Evolutionary conservation across 2,888 invertebrate genomes (phyloP).

Genomic region (Coelogynopora nodosa): DNA sequence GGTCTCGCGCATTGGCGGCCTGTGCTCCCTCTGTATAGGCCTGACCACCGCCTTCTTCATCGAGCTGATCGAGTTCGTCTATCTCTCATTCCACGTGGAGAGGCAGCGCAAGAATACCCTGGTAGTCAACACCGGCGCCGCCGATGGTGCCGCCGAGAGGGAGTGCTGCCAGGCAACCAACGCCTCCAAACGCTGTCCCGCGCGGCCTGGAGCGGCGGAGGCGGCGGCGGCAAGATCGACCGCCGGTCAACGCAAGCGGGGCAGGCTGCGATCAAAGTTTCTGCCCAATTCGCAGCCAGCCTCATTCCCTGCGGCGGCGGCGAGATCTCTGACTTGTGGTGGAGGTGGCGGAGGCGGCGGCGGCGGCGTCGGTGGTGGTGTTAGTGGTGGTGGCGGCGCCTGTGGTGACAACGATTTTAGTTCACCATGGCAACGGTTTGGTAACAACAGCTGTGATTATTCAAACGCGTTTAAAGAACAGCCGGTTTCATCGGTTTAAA

Average conservation of each 20-base stretch:
- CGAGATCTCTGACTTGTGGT: too few species aligned
- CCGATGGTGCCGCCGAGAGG: neutral
- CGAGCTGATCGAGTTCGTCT: conserved; percentile 44
- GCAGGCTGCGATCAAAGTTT: neutral
- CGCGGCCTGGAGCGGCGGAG: neutral
- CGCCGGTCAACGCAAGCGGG: neutral
- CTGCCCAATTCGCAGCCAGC: neutral
- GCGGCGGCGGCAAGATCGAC: neutral
- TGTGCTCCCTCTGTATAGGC: conserved; percentile 45
- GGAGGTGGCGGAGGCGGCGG: too few species aligned
- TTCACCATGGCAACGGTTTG: neutral
- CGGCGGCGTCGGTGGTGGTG: neutral
- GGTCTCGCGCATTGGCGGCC: conserved; percentile 43
- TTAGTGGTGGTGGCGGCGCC: neutral
- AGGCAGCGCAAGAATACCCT: neutral
- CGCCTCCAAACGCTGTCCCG: neutral
- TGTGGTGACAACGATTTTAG: neutral
- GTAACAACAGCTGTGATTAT: neutral
- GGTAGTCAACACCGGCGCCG: neutral
- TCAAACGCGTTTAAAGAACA: neutral
- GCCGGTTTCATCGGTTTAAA: neutral
- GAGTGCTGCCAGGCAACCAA: neutral
- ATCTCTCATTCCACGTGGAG: conserved; percentile 20
- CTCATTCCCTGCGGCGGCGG: neutral
- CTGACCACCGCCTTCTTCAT: conserved; percentile 43